Evolutionary conservation across 2,113 vertebrate species (phyloP), one percentile per base, ranked within the genome.

Genomic region (Sarotherodon lohbergeri): DNA sequence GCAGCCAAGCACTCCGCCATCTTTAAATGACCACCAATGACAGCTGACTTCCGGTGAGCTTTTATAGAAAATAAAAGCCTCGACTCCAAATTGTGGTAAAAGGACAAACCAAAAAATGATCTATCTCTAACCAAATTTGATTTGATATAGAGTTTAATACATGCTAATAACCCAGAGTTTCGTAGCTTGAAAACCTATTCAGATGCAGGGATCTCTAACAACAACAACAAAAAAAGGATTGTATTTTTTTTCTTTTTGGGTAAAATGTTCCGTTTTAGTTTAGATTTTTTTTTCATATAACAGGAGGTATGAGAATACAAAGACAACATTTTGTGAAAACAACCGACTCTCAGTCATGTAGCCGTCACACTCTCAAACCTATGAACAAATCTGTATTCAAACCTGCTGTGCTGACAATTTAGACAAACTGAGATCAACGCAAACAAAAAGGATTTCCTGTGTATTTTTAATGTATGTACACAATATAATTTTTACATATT

Each of bases 1-100:
- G 91, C 55, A 0, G 94, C 95, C 32, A 95, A 56, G 84, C 86
- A 90, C 68, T 96, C 95, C 5, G 95, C 96, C 29, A 97, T 97
- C 81, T 97, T 96, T 96, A 96, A 96, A 96, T n/a, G 84, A 89
- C 92, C 88, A 57, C 14, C 5, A 19, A 14, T 22, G 63, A 92
- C 76, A 27, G 61, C 13, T 32, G 1, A 87, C 85, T 93, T 95
- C 94, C 94, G 91, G 90, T 63, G 27, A 66, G 19, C 19, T n/a
- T 13, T 8, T 81, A 19, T 19, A 39, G 9, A 86, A 86, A 90
- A 89, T 90, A 90, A 90, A 82, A 82, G 56, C 13, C 6, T 34
- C 3, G 5, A 39, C 5, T 19, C 13, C 9, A n/a, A 81, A 54
- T 9, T 14, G 6, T 9, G 39, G 22, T 3, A 3, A 54, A 32